Base-by-base conservation (phyloP, 2,888 invertebrate species). In the Diarsia mendica region DNA sequence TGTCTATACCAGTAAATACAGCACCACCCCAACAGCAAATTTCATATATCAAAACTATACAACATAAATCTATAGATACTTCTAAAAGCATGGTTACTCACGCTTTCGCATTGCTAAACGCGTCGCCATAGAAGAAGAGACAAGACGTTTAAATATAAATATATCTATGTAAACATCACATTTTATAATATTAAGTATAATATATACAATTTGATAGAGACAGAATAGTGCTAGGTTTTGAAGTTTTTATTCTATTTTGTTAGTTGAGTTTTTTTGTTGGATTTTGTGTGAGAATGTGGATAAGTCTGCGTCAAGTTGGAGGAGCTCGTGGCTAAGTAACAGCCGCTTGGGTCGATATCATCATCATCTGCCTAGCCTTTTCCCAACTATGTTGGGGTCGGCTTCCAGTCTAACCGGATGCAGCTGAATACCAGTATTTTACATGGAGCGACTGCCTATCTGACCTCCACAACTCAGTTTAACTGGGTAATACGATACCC, bases 101-200 rank as follows among this genome's bases (percentile, higher is more conserved):
- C 96, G 95, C 96, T 96, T 96, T 95, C 96, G 95, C 96, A 96
- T 95, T 90, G 96, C 96, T 96, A 96, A 92, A 93, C 94, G 95
- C 93, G 95, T 95, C 92, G 94, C 95, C 95, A 95, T 92, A 95
- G 95, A 95, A 93, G 95, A 94, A 95, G 95, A 96, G 93, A 96
- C 89, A 94, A 94, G 90, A 90, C 87, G 88, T 94, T 94, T 94
- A 94, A 92, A 93, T 92, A 94, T 94, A 94, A 92, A 93, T 92
- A 94, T 85, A 91, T 93, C 92, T 94, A 94, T 91, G 83, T 88
- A 48, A 88, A 89, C 82, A 90, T 86, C 87, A 89, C 79, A 89
- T 85, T 81, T 86, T 86, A 85, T 80, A 76, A 65, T 44, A 65
- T 28, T 28, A n/a, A n/a, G n/a, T n/a, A n/a, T n/a, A n/a, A 11